These are phyloP conservation scores for Tethya wilhelma DNA, from an alignment of 37 sponge, comb jelly and placozoan genomes.

Conservation along the genomic window DNA sequence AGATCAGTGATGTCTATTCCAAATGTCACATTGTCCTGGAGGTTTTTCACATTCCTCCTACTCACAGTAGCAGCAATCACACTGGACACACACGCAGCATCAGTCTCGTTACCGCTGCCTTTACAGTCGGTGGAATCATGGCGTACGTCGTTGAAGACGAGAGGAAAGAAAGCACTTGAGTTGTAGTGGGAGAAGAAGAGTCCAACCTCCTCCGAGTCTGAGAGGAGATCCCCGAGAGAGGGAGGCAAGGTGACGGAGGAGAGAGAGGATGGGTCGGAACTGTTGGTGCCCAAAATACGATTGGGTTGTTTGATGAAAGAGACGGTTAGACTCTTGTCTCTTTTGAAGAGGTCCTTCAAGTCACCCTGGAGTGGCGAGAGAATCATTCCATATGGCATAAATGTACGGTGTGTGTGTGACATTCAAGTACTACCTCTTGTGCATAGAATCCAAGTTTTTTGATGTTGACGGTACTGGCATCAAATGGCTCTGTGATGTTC, in stretches of 20 bases:
- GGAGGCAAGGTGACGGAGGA: slow-evolving; percentile 5
- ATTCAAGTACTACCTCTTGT: background rate
- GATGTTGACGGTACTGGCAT: background rate
- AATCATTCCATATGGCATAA: background rate
- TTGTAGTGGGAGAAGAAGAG: slow-evolving; percentile 15
- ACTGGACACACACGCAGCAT: background rate
- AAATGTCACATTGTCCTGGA: slow-evolving; percentile 8
- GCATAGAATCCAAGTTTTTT: background rate
- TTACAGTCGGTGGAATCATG: background rate
- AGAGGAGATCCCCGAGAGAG: background rate
- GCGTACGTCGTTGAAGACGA: background rate
- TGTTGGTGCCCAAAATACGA: too few relatives aligned
- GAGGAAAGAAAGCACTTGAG: slow-evolving; percentile 8
- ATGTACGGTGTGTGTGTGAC: background rate
- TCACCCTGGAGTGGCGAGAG: too few relatives aligned
- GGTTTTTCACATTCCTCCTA: slow-evolving; percentile 2
- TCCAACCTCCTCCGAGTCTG: background rate
- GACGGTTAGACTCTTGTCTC: too few relatives aligned
- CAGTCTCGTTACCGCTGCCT: slow-evolving; percentile 2
- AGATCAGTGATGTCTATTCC: background rate
- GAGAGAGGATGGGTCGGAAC: too few relatives aligned
- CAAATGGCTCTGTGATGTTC: too few relatives aligned
- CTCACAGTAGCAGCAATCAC: slow-evolving; percentile 21
- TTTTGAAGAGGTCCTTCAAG: too few relatives aligned
- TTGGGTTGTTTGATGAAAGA: too few relatives aligned